phyloP scores from a whole-genome alignment of 2,797 vertebrate genomes.

The Etheostoma nigrum region DNA sequence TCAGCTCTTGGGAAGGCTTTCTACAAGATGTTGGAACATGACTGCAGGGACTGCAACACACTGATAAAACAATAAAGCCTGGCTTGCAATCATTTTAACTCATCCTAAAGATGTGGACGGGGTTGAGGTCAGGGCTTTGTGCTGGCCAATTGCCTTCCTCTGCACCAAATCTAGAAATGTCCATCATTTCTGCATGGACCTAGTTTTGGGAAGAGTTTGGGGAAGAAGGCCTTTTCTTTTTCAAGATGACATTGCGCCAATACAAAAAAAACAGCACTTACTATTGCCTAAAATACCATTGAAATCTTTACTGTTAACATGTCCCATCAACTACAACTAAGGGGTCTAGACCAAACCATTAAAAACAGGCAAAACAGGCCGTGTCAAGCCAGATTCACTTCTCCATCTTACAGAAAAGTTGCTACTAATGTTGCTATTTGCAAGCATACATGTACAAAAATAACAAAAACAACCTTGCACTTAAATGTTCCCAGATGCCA shows the following conservation, averaged over 20 bases:
- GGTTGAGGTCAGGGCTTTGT: neutral
- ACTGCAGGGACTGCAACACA: neutral
- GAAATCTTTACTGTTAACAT: neutral
- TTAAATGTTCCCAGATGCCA: constrained; percentile 18
- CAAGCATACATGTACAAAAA: constrained; percentile 10
- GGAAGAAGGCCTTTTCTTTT: neutral
- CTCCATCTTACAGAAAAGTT: neutral
- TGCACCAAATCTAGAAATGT: neutral
- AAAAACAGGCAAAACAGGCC: neutral
- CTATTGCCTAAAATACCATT: neutral
- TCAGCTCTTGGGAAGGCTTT: neutral
- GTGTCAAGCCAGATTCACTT: neutral
- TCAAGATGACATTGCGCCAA: neutral
- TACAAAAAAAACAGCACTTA: neutral
- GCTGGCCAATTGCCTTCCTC: neutral
- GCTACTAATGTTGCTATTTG: neutral
- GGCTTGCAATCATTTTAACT: neutral
- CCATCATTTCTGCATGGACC: neutral
- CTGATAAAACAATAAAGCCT: neutral
- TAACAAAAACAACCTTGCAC: constrained; percentile 4
- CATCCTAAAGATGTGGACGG: neutral
- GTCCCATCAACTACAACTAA: neutral
- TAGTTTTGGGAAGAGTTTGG: neutral
- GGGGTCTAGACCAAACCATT: neutral
- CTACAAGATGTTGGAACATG: neutral